Percentiles rank a stretch among this genome's conserved stretches.
Evolutionary conservation across 2,888 invertebrate genomes (phyloP).

Genomic region (Hirtodrosophila histrioides): DNA sequence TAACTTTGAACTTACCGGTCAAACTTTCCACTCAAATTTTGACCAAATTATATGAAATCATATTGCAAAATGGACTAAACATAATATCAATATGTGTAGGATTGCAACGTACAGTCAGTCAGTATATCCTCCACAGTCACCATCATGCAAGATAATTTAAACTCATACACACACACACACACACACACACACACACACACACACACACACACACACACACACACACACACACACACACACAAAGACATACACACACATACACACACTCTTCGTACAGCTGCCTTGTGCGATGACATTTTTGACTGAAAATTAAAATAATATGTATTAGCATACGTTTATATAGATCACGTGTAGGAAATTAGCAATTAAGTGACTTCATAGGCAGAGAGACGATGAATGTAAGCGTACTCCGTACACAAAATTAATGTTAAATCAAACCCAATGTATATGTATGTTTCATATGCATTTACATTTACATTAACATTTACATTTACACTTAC

Average conservation of each 20-base stretch:
- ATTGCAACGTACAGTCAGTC: conserved; percentile 18
- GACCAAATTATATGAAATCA: no score
- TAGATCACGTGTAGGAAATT: conserved; percentile 47
- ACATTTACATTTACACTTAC: conserved; percentile 38
- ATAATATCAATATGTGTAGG: conserved; percentile 5
- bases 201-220: conserved; percentile 25
- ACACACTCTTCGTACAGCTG: conserved; percentile 40
- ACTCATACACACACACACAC: no score
- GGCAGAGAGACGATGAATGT: conserved; percentile 23
- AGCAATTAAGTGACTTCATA: conserved; percentile 45
- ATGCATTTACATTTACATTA: conserved; percentile 32
- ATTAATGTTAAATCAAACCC: conserved; percentile 23
- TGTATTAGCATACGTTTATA: conserved; percentile 47
- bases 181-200: conserved; percentile 11
- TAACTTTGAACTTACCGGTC: no score
- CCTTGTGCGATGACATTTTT: conserved; percentile 53
- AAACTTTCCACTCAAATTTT: no score
- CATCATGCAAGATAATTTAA: no score
- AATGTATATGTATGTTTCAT: conserved; percentile 39
- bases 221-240: conserved; percentile 2
- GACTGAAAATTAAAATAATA: conserved; percentile 59
- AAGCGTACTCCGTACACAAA: conserved; percentile 7
- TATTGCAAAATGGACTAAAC: no score
- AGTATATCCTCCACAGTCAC: neutral
- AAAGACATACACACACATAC: conserved; percentile 21